phyloP scores from a whole-genome alignment of 1,140 invertebrate genomes.

The Bicyclus anynana region DNA sequence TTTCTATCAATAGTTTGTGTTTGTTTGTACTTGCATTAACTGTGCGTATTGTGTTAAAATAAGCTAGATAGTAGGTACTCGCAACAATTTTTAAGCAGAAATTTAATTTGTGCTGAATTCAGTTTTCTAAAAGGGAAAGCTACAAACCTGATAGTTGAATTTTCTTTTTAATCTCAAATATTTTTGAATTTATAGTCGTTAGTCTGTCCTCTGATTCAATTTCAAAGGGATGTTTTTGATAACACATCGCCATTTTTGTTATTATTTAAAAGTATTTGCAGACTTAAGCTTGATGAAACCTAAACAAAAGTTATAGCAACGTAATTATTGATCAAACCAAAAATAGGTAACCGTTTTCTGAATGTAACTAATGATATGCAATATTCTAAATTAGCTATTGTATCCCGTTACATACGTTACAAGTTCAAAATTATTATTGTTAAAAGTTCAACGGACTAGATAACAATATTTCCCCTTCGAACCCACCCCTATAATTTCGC shows the following conservation, averaged over 20 bases:
- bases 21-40: too few species aligned
- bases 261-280: slow-evolving; percentile 3
- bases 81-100: too few species aligned
- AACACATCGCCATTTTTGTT: slow-evolving; percentile 61
- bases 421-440: slow-evolving; percentile 17
- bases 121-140: not conserved
- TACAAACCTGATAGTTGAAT: slow-evolving; percentile 85
- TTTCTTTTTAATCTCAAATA: slow-evolving; percentile 88
- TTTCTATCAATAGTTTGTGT: too few species aligned
- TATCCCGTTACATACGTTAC: slow-evolving; percentile 11
- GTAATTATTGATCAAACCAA: slow-evolving; percentile 44
- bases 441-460: slow-evolving; percentile 18
- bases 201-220: slow-evolving; percentile 78
- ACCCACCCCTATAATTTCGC: slow-evolving; percentile 33
- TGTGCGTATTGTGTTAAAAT: too few species aligned
- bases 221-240: slow-evolving; percentile 72
- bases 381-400: not conserved
- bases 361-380: not conserved
- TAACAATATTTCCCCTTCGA: slow-evolving; percentile 28
- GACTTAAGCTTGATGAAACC: slow-evolving; percentile 6
- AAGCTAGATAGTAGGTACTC: too few species aligned
- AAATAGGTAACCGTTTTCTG: slow-evolving; percentile 11
- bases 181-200: slow-evolving; percentile 84
- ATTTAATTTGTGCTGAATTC: too few species aligned
- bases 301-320: slow-evolving; percentile 24